These are phyloP conservation scores for Cryptus armator DNA, from an alignment of 2,888 invertebrate species.

Conservation along the genomic window DNA sequence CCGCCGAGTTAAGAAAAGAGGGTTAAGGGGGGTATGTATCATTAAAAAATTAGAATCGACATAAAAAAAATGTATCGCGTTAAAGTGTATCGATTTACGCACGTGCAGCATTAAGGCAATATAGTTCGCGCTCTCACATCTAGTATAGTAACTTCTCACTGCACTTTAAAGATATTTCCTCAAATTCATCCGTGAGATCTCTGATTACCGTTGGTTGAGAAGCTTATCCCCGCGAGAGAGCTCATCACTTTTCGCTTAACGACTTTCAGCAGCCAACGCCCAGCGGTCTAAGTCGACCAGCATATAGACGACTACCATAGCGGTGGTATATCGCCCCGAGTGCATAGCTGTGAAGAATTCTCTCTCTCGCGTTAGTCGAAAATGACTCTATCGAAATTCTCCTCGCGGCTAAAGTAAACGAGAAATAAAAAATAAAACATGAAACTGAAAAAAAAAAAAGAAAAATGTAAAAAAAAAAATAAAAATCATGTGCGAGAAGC, in stretches of 20 bases:
- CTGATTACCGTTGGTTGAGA: slow-evolving; percentile 21
- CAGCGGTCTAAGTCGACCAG: background rate
- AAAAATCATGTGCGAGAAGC: background rate
- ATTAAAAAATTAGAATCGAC: too few relatives aligned
- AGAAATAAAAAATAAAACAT: slow-evolving; percentile 47
- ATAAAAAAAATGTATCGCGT: too few relatives aligned
- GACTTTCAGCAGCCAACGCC: slow-evolving; percentile 26
- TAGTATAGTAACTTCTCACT: background rate
- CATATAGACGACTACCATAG: slow-evolving; percentile 8
- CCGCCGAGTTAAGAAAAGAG: too few relatives aligned
- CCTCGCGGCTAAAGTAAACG: slow-evolving; percentile 66
- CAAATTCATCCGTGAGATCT: slow-evolving; percentile 8
- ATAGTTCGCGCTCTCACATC: background rate
- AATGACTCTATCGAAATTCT: slow-evolving; percentile 73
- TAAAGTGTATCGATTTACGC: background rate
- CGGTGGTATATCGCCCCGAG: slow-evolving; percentile 17
- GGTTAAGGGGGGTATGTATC: too few relatives aligned
- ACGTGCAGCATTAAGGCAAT: background rate
- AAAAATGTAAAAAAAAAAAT: background rate
- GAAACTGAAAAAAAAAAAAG: background rate
- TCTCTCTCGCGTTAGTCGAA: slow-evolving; percentile 68
- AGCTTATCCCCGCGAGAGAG: slow-evolving; percentile 5
- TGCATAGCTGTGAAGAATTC: slow-evolving; percentile 40
- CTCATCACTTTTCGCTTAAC: slow-evolving; percentile 60
- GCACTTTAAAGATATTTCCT: background rate